These are phyloP conservation scores for Polydrusus tereticollis DNA, from an alignment of 2,888 invertebrate species.

Conservation along the genomic window DNA sequence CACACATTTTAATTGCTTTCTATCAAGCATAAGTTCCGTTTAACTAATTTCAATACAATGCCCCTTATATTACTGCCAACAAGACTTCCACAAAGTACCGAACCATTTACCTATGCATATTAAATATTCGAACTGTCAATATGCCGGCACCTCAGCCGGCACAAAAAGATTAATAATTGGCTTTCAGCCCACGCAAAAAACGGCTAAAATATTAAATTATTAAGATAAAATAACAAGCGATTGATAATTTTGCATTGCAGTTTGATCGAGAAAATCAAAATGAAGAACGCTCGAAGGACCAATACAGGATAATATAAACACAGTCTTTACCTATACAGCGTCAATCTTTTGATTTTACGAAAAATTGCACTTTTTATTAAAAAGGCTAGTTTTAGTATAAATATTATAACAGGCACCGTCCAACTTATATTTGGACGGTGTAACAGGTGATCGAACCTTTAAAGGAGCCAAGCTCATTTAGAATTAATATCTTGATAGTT, in stretches of 20 bases:
- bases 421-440: no score
- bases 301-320: not conserved
- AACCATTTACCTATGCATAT: constrained; percentile 42
- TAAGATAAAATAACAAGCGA: constrained; percentile 6
- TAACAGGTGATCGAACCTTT: no score
- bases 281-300: not conserved
- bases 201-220: constrained; percentile 27
- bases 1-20: no score
- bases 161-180: constrained; percentile 39
- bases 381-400: no score
- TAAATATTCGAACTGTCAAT: constrained; percentile 36
- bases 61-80: constrained; percentile 21
- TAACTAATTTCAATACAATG: constrained; percentile 45
- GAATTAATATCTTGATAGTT: no score
- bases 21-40: constrained; percentile 5
- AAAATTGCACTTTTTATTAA: no score
- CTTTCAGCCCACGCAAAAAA: constrained; percentile 37
- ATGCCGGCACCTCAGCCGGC: constrained; percentile 23
- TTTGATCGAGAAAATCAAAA: not conserved
- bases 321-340: no score
- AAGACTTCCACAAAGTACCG: constrained; percentile 29
- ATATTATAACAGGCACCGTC: no score
- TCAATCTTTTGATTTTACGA: no score
- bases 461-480: no score
- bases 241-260: not conserved